Evolutionary conservation across 2,888 invertebrate genomes (phyloP).

Genomic region (Macrophya alboannulata): DNA sequence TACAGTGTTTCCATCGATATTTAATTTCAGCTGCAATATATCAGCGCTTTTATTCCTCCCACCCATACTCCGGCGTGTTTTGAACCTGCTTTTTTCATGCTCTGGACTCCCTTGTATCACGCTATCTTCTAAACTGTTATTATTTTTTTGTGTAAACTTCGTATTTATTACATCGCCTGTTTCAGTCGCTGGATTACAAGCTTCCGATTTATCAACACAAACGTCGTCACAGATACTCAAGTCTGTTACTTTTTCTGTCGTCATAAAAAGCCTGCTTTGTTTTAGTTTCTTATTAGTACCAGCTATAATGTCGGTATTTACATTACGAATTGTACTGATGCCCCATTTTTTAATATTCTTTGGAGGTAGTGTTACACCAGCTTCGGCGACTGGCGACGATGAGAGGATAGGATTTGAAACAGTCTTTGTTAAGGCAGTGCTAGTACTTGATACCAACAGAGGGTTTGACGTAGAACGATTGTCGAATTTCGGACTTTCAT

Average conservation of each 20-base stretch:
- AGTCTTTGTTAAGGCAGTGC: neutral
- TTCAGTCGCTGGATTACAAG: no score
- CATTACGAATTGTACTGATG: conserved; percentile 31
- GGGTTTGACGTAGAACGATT: neutral
- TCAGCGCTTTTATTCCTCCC: conserved; percentile 9
- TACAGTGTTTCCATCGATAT: neutral
- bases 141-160: neutral
- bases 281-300: conserved; percentile 39
- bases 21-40: neutral
- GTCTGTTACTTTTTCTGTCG: conserved; percentile 32
- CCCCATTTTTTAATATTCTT: conserved; percentile 27
- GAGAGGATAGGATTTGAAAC: neutral
- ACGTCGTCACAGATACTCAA: conserved; percentile 31
- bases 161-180: neutral
- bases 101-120: conserved; percentile 33
- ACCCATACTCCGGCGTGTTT: neutral
- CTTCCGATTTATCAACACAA: neutral
- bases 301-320: conserved; percentile 16
- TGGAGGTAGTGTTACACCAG: neutral
- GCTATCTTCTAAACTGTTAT: conserved; percentile 30
- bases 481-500: neutral
- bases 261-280: conserved; percentile 26
- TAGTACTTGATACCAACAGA: neutral
- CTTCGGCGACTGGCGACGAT: neutral
- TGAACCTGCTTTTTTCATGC: neutral